Percentiles rank a stretch among this genome's conserved stretches.
phyloP scores from a whole-genome alignment of 2,113 vertebrate species.

The Microcebus griseorufus region DNA sequence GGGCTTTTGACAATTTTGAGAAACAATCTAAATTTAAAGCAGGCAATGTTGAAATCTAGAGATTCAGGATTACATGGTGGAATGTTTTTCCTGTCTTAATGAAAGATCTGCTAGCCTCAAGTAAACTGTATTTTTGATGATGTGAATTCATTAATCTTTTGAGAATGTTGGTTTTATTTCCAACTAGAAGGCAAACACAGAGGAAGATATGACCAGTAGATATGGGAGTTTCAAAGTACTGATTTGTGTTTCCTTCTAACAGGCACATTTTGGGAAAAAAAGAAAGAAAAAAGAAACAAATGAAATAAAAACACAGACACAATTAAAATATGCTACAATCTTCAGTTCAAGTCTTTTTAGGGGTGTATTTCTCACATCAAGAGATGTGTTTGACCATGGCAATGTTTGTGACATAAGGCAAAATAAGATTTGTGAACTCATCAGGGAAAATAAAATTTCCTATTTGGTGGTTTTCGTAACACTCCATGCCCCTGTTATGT shows the following conservation, averaged over 20 bases:
- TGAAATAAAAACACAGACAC: slow-evolving; percentile 30
- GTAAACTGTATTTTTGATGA: background rate
- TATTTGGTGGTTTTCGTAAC: background rate
- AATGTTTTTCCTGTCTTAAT: background rate
- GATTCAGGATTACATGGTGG: background rate
- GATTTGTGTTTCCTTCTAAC: slow-evolving; percentile 29
- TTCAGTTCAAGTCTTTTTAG: background rate
- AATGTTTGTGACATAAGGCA: background rate
- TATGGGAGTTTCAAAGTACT: background rate
- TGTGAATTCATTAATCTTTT: slow-evolving; percentile 44
- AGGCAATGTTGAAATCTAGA: slow-evolving; percentile 45
- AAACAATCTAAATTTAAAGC: slow-evolving; percentile 25
- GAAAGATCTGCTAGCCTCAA: background rate
- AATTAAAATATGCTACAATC: background rate
- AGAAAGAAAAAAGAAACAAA: background rate
- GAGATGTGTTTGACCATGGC: background rate
- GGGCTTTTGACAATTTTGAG: slow-evolving; percentile 38
- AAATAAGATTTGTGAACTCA: slow-evolving; percentile 38
- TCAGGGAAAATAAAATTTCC: background rate
- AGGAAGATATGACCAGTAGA: background rate
- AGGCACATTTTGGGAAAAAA: background rate
- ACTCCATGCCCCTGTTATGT: background rate
- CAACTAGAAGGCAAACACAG: slow-evolving; percentile 4
- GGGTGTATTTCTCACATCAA: background rate
- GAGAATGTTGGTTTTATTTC: background rate